phyloP scores from a whole-genome alignment of 2,888 invertebrate species.

The Odontomyia ornata region DNA sequence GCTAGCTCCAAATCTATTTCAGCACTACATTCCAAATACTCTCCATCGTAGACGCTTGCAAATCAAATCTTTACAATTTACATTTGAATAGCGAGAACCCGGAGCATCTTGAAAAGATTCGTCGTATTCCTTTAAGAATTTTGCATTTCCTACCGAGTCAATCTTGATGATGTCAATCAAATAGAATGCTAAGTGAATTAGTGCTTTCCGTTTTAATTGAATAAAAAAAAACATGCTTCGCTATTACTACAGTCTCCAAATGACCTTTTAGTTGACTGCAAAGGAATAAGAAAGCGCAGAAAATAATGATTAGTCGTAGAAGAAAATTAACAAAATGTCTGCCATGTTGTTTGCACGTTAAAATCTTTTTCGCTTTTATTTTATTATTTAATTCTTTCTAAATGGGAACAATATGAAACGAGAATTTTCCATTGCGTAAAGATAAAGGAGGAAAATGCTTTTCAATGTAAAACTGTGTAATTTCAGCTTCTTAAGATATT shows the following conservation, averaged over 20 bases:
- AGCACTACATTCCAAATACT: no score
- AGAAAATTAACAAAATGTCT: neutral
- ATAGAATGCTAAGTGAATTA: slow-evolving; percentile 49
- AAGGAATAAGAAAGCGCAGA: neutral
- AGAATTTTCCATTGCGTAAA: no score
- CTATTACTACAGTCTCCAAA: neutral
- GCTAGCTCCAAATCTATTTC: no score
- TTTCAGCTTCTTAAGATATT: no score
- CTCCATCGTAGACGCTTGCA: neutral
- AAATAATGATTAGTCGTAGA: neutral
- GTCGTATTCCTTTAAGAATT: neutral
- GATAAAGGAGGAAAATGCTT: no score
- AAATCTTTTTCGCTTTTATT: no score
- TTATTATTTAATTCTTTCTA: no score
- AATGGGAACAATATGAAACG: no score
- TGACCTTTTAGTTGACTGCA: slow-evolving; percentile 1
- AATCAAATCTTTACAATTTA: neutral
- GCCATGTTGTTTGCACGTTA: neutral
- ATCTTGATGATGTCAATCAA: slow-evolving; percentile 46
- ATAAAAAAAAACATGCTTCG: slow-evolving; percentile 26
- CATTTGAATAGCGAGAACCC: slow-evolving; percentile 4
- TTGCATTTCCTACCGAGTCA: neutral
- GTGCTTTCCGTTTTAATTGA: slow-evolving; percentile 48
- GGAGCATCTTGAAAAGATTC: neutral
- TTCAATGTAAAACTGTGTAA: no score